These are phyloP conservation scores for Ceratotherium simum DNA, from an alignment of 2,113 vertebrate species.

Conservation along the genomic window DNA sequence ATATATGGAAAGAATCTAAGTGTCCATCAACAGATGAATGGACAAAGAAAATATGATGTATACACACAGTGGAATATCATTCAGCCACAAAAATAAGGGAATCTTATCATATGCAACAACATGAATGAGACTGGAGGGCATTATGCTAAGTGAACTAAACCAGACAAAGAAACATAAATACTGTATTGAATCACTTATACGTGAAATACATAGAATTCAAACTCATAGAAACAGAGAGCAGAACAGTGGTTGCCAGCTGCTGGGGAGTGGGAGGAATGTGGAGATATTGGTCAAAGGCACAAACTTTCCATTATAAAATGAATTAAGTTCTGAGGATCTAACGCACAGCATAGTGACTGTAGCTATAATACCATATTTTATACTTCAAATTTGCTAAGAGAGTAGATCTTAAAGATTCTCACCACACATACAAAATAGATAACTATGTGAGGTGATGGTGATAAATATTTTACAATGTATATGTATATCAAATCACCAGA, in stretches of 20 bases:
- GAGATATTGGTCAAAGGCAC: background rate
- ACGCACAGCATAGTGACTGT: background rate
- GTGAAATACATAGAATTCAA: background rate
- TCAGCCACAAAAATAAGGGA: too few species aligned
- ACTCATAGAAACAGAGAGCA: background rate
- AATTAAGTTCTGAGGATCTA: background rate
- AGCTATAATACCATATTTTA: background rate
- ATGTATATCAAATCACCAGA: background rate
- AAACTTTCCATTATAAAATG: background rate
- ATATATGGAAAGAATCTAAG: too few species aligned
- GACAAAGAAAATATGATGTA: too few species aligned
- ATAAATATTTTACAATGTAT: background rate
- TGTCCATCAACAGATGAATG: too few species aligned
- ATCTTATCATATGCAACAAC: too few species aligned
- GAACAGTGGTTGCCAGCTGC: background rate
- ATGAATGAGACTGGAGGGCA: background rate
- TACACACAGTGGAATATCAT: too few species aligned
- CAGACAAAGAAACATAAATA: background rate
- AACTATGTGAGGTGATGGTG: background rate
- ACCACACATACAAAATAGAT: background rate
- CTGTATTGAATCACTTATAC: background rate
- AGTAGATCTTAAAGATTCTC: background rate
- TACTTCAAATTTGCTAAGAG: background rate
- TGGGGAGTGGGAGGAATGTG: background rate
- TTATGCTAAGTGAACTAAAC: background rate